These are phyloP conservation scores for Therioaphis trifolii DNA, from an alignment of 2,888 invertebrate species.

Conservation along the genomic window DNA sequence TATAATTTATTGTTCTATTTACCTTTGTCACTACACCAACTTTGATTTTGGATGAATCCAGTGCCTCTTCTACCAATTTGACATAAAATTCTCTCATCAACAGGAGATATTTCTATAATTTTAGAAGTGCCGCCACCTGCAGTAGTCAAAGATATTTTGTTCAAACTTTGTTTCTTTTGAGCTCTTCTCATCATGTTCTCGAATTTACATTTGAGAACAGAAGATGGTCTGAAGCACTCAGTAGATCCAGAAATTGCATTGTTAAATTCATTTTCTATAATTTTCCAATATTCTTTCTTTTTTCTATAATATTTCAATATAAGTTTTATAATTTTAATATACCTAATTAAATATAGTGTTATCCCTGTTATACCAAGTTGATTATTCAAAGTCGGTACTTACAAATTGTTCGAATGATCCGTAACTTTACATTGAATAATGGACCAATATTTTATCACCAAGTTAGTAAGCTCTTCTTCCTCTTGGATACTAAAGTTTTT, in stretches of 20 bases:
- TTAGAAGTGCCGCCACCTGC: too few relatives aligned
- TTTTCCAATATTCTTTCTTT: slow-evolving; percentile 34
- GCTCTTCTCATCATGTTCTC: slow-evolving; percentile 31
- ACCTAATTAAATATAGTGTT: too few relatives aligned
- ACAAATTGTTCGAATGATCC: slow-evolving; percentile 23
- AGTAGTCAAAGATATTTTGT: background rate
- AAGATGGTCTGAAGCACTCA: slow-evolving; percentile 11
- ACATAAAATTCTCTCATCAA: slow-evolving; percentile 20
- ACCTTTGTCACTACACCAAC: slow-evolving; percentile 28
- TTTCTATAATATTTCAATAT: slow-evolving; percentile 3
- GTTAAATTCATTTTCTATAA: slow-evolving; percentile 17
- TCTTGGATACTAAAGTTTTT: too few relatives aligned
- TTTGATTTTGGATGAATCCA: slow-evolving; percentile 22
- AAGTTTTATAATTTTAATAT: too few relatives aligned
- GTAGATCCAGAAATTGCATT: background rate
- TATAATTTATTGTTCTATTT: background rate
- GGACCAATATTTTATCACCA: slow-evolving; percentile 32
- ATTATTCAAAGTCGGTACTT: slow-evolving; percentile 24
- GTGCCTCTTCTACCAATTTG: slow-evolving; percentile 27
- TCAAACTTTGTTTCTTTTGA: slow-evolving; percentile 13
- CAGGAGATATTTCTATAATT: background rate
- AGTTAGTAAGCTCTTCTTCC: too few relatives aligned
- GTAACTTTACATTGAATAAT: slow-evolving; percentile 17
- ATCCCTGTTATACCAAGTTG: background rate
- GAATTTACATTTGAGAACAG: slow-evolving; percentile 27